These are phyloP conservation scores for Trachelus tabidus DNA, from an alignment of 2,888 invertebrate species.

Conservation along the genomic window DNA sequence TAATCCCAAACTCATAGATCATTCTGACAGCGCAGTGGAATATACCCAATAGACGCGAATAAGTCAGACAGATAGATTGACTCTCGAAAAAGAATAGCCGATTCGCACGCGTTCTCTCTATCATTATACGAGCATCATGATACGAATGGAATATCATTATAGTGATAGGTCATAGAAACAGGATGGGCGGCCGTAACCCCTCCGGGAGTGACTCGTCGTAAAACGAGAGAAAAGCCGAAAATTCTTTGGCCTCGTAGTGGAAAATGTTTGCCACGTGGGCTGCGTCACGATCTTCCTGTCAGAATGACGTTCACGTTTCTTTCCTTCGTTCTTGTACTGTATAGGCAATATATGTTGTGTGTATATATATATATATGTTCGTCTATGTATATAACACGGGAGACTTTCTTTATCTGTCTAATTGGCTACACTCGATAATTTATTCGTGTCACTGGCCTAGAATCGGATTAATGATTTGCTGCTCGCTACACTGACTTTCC, in stretches of 20 bases:
- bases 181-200: background rate
- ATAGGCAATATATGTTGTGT: background rate
- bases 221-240: background rate
- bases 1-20: constrained; percentile 2
- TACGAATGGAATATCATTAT: constrained; percentile 1
- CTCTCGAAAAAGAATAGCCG: background rate
- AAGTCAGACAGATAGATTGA: constrained; percentile 5
- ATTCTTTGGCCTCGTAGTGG: background rate
- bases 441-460: background rate
- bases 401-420: background rate
- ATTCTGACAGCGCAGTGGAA: background rate
- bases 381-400: background rate
- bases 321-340: background rate
- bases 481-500: background rate
- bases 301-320: background rate
- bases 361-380: too few species aligned
- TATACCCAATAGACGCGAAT: constrained; percentile 5
- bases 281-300: background rate
- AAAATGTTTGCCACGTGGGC: background rate
- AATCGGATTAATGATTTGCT: background rate
- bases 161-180: background rate
- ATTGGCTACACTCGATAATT: background rate
- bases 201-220: constrained; percentile 1
- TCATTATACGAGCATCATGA: background rate
- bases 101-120: background rate